Conservation (phyloP, 2,888 invertebrate species). For the Acleris emargana region DNA sequence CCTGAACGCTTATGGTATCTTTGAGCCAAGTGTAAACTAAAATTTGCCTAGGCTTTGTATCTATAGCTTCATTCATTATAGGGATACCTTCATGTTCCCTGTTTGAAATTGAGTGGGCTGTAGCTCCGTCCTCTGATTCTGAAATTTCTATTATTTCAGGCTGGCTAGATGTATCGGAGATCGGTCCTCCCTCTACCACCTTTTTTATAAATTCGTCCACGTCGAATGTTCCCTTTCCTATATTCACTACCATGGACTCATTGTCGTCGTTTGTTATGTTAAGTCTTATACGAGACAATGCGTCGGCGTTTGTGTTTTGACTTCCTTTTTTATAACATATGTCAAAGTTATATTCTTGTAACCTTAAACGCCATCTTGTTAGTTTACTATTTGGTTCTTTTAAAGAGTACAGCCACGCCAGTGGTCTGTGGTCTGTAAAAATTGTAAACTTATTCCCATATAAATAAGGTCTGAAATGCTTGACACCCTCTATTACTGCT, state of each 20-base stretch:
- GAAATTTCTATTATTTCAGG: constrained; percentile 5
- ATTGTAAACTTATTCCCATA: constrained; percentile 41
- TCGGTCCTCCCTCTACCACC: not conserved
- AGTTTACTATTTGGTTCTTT: constrained; percentile 41
- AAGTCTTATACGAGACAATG: constrained; percentile 39
- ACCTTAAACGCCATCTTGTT: constrained; percentile 42
- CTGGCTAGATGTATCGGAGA: not conserved
- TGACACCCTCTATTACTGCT: constrained; percentile 30
- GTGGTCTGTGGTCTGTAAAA: constrained; percentile 39
- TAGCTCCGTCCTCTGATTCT: constrained; percentile 18
- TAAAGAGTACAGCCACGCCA: constrained; percentile 37
- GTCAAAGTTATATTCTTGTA: constrained; percentile 43
- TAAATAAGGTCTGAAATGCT: constrained; percentile 34
- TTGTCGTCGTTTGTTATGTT: constrained; percentile 28
- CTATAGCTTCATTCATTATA: constrained; percentile 47
- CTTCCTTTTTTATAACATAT: constrained; percentile 40
- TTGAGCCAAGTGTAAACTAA: not conserved
- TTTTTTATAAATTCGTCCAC: not conserved
- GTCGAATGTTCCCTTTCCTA: constrained; percentile 4
- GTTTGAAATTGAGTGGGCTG: constrained; percentile 30
- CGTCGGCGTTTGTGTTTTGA: constrained; percentile 39
- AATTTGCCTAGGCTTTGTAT: constrained; percentile 43
- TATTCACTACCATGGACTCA: constrained; percentile 29
- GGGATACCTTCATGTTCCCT: constrained; percentile 41
- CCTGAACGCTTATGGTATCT: not conserved